Evolutionary conservation across 2,888 invertebrate species (phyloP), one percentile per base, ranked within the genome.

Genomic region (Cheilosia pagana): DNA sequence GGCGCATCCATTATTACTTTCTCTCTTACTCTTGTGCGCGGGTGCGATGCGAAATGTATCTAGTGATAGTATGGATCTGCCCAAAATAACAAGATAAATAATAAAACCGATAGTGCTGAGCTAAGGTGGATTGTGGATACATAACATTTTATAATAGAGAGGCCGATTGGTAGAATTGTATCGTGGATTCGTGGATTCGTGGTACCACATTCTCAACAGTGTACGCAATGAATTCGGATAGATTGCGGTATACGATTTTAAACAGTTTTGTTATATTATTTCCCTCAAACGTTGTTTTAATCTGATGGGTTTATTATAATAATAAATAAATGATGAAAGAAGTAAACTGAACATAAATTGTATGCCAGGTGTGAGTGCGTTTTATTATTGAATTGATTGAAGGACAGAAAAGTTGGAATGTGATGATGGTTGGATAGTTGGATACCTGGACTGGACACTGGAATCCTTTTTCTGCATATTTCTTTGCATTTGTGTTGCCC

Each of bases 191-290:
- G n/a, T n/a, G n/a, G n/a, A n/a, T n/a, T n/a, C n/a, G n/a, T 57
- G 35, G 43, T 43, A 12, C 63, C 63, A 52, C 63, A 77, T 77
- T 81, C 76, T 77, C 71, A 77, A 81, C 76, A 81, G 62, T 81
- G 77, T 77, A 71, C 63, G 81, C 77, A 71, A 77, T 81, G 77
- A 65, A 81, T 71, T 81, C 71, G 77, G 77, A 81, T 77, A 71
- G 62, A 35, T 71, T 81, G 76, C 63, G 70, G 50, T 76, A 71
- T 65, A 59, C 60, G 70, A 62, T 62, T 25, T 65, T 60, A 68
- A 59, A 16, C 6, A 57, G 8, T 43, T 31, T 28, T 14, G 14
- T 48, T 48, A 7, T 31, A 31, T 60, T 25, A 60, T 43, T 25
- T 59, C 39, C 21, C 21, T 14, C 8, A n/a, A 25, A 57, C 12